Evolutionary conservation across 2,113 vertebrate genomes (phyloP), one percentile per base, ranked within the genome.

Genomic region (Chlorodrepanis virens): DNA sequence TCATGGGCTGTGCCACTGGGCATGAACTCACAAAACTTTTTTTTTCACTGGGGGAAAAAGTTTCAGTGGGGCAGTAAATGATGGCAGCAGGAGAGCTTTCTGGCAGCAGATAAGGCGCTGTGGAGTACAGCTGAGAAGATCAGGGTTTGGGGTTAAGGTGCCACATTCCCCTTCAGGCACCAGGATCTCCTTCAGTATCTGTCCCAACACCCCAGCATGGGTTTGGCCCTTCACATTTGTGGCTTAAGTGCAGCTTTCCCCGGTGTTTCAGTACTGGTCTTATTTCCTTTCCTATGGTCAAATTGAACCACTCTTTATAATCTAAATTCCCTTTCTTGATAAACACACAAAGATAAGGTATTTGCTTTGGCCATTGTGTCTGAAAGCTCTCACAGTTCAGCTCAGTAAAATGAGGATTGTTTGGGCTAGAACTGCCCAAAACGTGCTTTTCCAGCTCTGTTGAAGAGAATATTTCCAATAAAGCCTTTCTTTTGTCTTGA

Each of bases 171-270:
- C 31, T 71, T 49, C 31, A 76, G 20, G 18, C 23, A 65, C 23
- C 12, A 69, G 33, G 53, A 49, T 75, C 8, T 70, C 17, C 42
- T 74, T 83, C n/a, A 2, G 1, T 49, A 28, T 72, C 35, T 88
- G 24, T 72, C 45, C 35, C 0, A 2, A 16, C 9, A 71, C 9
- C 8, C 18, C 1, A 0, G 19, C 8, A n/a, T 2, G 20, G 44
- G 42, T 74, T 72, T 79, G n/a, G 7, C 12, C 21, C n/a, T 88
- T 83, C 1, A 3, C 10, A 53, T 77, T 25, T 53, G 18, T 40
- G 10, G 4, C 10, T 37, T 63, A 64, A 84, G 19, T 56, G 37
- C 45, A 69, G 10, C 22, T 72, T 90, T 74, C 71, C 6, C 39
- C 57, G 7, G 4, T n/a, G 17, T 72, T 92, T 76, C 33, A 57